Conservation (phyloP, 2,888 invertebrate species). For the Standfussiana lucernea region DNA sequence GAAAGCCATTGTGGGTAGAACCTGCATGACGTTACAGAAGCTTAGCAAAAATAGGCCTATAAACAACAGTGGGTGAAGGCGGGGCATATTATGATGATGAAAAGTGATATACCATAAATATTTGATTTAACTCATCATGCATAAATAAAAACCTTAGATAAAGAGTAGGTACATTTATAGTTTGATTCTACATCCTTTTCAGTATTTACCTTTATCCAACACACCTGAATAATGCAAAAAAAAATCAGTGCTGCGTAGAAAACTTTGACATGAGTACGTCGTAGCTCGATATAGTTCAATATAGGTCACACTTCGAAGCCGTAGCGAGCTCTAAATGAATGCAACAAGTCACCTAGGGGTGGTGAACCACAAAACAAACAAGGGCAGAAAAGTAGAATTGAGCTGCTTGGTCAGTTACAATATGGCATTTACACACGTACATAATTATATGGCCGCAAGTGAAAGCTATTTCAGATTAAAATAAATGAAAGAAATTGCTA, state of each 20-base stretch:
- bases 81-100: neutral
- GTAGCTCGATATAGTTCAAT: neutral
- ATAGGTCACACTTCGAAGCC: neutral
- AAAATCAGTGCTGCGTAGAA: neutral
- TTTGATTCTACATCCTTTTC: neutral
- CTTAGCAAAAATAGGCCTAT: neutral
- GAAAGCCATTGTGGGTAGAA: neutral
- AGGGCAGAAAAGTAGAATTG: neutral
- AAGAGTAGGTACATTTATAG: neutral
- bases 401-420: neutral
- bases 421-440: neutral
- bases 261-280: neutral
- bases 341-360: slow-evolving; percentile 36
- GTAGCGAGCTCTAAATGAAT: neutral
- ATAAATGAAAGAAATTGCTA: neutral
- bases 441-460: neutral
- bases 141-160: neutral
- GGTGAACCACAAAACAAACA: neutral
- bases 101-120: too few relatives aligned
- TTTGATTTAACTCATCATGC: neutral
- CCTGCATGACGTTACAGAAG: neutral
- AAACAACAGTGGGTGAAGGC: neutral
- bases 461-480: neutral
- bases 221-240: neutral
- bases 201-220: neutral